These are phyloP conservation scores for Leptinotarsa tumamoca DNA, from an alignment of 2,888 invertebrate species.

Conservation along the genomic window DNA sequence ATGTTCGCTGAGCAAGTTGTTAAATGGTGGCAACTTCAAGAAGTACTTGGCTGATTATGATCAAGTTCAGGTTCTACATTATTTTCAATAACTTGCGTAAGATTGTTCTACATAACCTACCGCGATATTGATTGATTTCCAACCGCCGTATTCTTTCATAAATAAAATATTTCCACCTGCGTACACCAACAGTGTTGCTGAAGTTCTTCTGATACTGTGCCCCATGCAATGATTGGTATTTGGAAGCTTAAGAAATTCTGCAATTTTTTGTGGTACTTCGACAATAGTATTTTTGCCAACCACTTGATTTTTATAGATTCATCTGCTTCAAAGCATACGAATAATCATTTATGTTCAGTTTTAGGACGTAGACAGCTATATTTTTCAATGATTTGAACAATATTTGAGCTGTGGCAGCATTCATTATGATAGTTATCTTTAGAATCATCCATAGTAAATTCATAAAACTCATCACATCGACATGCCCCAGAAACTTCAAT, in stretches of 20 bases:
- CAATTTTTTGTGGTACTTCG: background rate
- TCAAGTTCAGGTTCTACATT: too few species aligned
- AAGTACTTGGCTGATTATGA: too few species aligned
- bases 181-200: too few species aligned
- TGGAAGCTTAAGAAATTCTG: background rate
- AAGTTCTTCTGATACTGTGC: too few species aligned
- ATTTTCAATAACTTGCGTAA: background rate
- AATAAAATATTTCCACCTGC: too few species aligned
- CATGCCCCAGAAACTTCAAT: constrained; percentile 9
- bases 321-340: background rate
- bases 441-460: background rate
- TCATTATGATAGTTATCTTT: background rate
- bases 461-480: background rate
- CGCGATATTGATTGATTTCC: background rate
- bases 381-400: background rate
- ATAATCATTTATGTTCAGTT: background rate
- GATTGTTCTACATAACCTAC: background rate
- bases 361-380: background rate
- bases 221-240: too few species aligned
- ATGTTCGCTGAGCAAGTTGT: too few species aligned
- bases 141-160: background rate
- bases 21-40: too few species aligned
- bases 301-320: background rate
- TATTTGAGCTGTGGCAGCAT: background rate
- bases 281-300: background rate